Evolutionary conservation across 2,888 invertebrate species (phyloP).

Genomic region (Rhagium mordax): DNA sequence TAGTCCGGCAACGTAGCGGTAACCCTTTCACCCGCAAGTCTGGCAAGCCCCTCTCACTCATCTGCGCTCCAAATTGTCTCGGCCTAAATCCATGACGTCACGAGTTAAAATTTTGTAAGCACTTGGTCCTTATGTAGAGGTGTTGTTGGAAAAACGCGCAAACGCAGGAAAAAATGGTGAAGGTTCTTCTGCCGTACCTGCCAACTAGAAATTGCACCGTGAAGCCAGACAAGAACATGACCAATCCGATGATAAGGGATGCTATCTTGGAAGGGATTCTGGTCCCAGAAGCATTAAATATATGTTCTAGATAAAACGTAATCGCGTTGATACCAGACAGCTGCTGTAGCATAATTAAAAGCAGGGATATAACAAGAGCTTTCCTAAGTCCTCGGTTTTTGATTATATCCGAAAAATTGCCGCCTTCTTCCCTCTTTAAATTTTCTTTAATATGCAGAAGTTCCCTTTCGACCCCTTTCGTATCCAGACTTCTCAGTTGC

Average conservation of each 20-base stretch:
- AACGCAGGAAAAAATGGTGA: constrained; percentile 79
- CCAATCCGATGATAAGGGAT: constrained; percentile 83
- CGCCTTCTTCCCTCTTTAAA: constrained; percentile 49
- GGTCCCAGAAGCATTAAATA: constrained; percentile 79
- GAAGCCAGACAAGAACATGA: constrained; percentile 82
- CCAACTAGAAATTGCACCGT: constrained; percentile 85
- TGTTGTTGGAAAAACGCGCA: no score
- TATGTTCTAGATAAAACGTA: constrained; percentile 72
- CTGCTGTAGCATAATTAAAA: constrained; percentile 78
- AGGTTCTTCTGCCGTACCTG: constrained; percentile 79
- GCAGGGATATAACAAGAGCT: constrained; percentile 81
- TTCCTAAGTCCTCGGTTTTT: constrained; percentile 80
- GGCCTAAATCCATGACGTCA: no score
- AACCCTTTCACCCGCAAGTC: no score
- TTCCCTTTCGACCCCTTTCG: constrained; percentile 76
- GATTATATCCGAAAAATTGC: constrained; percentile 66
- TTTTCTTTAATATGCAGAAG: constrained; percentile 50
- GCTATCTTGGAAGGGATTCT: constrained; percentile 76
- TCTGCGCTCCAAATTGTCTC: no score
- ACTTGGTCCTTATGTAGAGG: no score
- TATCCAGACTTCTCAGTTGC: constrained; percentile 79
- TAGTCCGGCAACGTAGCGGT: no score
- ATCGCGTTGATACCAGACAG: constrained; percentile 73
- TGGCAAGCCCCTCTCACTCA: no score
- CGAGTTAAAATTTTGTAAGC: no score